These are phyloP conservation scores for Nymphalis urticae DNA, from an alignment of 2,888 invertebrate genomes.

Conservation along the genomic window DNA sequence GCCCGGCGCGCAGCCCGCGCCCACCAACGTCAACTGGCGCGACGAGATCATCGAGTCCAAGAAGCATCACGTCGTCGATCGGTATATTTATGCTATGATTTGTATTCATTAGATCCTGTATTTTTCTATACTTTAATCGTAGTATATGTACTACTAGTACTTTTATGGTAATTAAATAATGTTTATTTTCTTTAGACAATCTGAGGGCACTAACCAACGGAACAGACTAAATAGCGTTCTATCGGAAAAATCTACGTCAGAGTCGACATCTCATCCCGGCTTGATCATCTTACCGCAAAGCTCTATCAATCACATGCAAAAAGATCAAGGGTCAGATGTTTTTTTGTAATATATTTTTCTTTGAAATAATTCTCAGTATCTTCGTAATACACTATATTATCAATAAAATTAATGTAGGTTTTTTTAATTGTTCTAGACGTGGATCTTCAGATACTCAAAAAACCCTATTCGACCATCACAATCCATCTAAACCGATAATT, in stretches of 20 bases:
- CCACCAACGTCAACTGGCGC: slow-evolving; percentile 67
- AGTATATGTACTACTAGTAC: no score
- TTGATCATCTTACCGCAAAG: slow-evolving; percentile 70
- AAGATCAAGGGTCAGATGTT: slow-evolving; percentile 62
- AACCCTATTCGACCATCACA: slow-evolving; percentile 72
- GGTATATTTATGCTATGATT: slow-evolving; percentile 46
- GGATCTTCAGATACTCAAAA: slow-evolving; percentile 63
- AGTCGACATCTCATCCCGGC: slow-evolving; percentile 65
- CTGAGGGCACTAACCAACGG: slow-evolving; percentile 59
- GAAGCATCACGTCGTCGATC: slow-evolving; percentile 59
- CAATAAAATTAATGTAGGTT: neutral
- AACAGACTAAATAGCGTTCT: slow-evolving; percentile 60
- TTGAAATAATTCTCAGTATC: neutral
- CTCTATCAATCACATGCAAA: slow-evolving; percentile 63
- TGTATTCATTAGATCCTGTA: no score
- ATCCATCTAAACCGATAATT: slow-evolving; percentile 86
- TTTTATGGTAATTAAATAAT: neutral
- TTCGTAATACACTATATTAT: neutral
- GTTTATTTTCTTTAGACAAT: slow-evolving; percentile 38
- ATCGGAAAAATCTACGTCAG: slow-evolving; percentile 65
- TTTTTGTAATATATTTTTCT: slow-evolving; percentile 3
- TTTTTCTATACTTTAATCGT: no score
- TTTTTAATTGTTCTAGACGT: slow-evolving; percentile 50
- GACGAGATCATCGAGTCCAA: slow-evolving; percentile 76
- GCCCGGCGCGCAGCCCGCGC: slow-evolving; percentile 49